Percentiles rank a stretch among this genome's conserved stretches.
These are phyloP conservation scores for Achroia grisella DNA, from an alignment of 1,140 invertebrate species.

Conservation along the genomic window DNA sequence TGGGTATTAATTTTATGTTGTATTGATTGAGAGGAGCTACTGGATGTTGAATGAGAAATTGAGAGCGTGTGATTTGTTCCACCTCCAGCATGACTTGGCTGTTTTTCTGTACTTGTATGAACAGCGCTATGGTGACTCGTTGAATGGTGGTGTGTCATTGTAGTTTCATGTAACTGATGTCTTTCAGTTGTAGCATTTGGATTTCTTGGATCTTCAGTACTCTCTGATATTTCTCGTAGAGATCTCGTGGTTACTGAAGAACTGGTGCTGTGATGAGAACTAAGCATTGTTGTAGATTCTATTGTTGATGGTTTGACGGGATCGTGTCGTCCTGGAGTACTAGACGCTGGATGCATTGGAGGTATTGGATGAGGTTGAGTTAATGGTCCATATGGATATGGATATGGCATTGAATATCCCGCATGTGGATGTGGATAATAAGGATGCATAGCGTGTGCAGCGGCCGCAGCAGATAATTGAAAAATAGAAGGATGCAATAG, in stretches of 20 bases:
- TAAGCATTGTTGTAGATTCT: conserved; percentile 80
- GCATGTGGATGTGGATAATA: conserved; percentile 82
- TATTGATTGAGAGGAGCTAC: conserved; percentile 76
- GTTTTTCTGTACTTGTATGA: conserved; percentile 76
- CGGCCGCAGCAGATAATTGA: conserved; percentile 72
- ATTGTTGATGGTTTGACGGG: conserved; percentile 73
- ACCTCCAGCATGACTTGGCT: conserved; percentile 71
- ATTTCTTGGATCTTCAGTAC: conserved; percentile 64
- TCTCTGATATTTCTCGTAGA: conserved; percentile 75
- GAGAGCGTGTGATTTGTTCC: conserved; percentile 75
- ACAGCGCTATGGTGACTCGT: conserved; percentile 78
- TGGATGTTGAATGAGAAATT: conserved; percentile 78
- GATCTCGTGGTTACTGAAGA: conserved; percentile 76
- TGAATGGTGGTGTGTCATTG: conserved; percentile 77
- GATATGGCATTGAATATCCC: conserved; percentile 77
- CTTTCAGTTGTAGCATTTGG: conserved; percentile 66
- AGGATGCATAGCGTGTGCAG: conserved; percentile 76
- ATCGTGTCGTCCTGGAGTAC: conserved; percentile 66
- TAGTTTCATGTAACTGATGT: conserved; percentile 76
- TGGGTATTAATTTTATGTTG: conserved; percentile 76
- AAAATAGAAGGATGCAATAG: conserved; percentile 81
- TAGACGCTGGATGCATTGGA: conserved; percentile 76
- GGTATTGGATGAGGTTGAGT: conserved; percentile 83
- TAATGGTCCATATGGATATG: conserved; percentile 82
- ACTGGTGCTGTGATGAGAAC: conserved; percentile 78